phyloP scores from a whole-genome alignment of 2,113 vertebrate genomes.

The Gnathonemus echidnorhynchus region DNA sequence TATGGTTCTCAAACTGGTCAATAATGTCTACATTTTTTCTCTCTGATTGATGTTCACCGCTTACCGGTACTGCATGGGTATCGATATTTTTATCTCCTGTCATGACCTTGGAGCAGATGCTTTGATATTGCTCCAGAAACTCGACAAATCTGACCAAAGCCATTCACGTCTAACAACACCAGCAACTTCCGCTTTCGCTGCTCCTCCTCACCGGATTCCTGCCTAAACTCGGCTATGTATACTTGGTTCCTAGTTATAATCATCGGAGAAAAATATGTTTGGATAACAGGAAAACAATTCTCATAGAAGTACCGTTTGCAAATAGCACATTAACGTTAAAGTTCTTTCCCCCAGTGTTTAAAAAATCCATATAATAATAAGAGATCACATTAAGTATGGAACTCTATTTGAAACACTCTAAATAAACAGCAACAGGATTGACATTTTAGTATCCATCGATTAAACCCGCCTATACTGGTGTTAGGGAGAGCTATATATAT shows the following conservation, averaged over 20 bases:
- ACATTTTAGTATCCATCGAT: slow-evolving; percentile 87
- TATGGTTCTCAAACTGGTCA: background rate
- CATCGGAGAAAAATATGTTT: background rate
- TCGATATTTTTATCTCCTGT: background rate
- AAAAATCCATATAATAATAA: background rate
- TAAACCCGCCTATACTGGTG: slow-evolving; percentile 82
- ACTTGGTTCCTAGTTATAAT: slow-evolving; percentile 5
- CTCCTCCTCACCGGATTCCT: slow-evolving; percentile 45
- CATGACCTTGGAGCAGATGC: background rate
- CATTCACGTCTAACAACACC: slow-evolving; percentile 45
- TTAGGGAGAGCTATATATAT: background rate
- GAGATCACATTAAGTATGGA: background rate
- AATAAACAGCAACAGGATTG: slow-evolving; percentile 80
- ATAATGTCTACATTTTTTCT: background rate
- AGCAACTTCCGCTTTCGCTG: slow-evolving; percentile 52
- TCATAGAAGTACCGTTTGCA: background rate
- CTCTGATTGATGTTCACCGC: background rate
- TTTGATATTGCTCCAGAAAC: background rate
- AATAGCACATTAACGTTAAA: background rate
- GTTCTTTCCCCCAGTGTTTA: background rate
- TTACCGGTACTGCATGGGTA: background rate
- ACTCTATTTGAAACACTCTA: background rate
- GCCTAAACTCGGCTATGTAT: slow-evolving; percentile 34
- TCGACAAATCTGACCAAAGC: slow-evolving; percentile 1
- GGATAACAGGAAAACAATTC: background rate